Conservation (phyloP, 2,888 invertebrate species). For the Xestia xanthographa region DNA sequence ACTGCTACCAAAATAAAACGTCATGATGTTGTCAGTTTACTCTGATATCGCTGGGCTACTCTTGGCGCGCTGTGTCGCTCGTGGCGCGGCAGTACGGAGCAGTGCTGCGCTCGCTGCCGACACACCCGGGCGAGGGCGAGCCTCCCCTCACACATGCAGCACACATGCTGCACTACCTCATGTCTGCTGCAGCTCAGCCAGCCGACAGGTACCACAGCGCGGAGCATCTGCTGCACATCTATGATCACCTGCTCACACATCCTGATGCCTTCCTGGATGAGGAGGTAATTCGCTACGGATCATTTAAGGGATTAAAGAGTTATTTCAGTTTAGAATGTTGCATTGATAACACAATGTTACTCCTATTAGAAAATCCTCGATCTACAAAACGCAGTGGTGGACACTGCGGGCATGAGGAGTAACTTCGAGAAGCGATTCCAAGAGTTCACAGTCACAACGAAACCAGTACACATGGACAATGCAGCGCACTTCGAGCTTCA, state of each 20-base stretch:
- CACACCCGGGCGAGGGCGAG: slow-evolving; percentile 92
- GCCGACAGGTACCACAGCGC: slow-evolving; percentile 89
- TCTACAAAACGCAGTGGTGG: slow-evolving; percentile 83
- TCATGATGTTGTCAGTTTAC: slow-evolving; percentile 75
- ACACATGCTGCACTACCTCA: slow-evolving; percentile 90
- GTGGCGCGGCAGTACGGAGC: slow-evolving; percentile 90
- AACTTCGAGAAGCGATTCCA: slow-evolving; percentile 76
- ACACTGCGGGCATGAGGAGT: slow-evolving; percentile 82
- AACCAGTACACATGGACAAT: slow-evolving; percentile 77
- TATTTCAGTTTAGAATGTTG: background rate
- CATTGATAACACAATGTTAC: background rate
- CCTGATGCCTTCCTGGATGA: slow-evolving; percentile 93
- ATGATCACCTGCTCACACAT: slow-evolving; percentile 82
- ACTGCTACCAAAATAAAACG: background rate
- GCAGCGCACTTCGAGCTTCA: slow-evolving; percentile 82
- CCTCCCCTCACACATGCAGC: slow-evolving; percentile 90
- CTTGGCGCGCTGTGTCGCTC: slow-evolving; percentile 90
- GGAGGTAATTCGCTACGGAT: slow-evolving; percentile 90
- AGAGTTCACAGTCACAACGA: slow-evolving; percentile 81
- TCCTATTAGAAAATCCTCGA: slow-evolving; percentile 85
- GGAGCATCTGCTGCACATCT: slow-evolving; percentile 92
- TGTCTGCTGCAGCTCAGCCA: slow-evolving; percentile 80
- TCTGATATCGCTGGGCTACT: slow-evolving; percentile 91
- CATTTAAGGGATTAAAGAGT: background rate
- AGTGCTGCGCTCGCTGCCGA: slow-evolving; percentile 87